Percentiles rank a stretch among this genome's conserved stretches.
phyloP scores from a whole-genome alignment of 2,113 vertebrate species.

The Albula glossodonta region DNA sequence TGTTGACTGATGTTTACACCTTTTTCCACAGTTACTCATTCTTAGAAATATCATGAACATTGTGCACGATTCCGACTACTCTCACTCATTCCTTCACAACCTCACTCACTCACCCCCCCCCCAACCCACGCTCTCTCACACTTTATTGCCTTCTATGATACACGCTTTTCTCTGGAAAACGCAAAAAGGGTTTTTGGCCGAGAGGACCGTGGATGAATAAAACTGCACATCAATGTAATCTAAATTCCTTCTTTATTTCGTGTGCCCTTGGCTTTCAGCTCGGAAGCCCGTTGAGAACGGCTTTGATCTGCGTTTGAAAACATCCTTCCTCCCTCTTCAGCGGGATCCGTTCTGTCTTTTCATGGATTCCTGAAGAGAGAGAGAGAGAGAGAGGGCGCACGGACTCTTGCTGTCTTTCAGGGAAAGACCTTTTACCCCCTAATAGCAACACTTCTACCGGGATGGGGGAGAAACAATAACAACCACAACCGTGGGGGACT shows the following conservation, averaged over 20 bases:
- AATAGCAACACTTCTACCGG: background rate
- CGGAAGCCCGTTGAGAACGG: background rate
- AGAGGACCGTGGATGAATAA: background rate
- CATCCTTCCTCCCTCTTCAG: background rate
- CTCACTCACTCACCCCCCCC: too few species aligned
- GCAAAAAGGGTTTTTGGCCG: background rate
- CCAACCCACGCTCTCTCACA: too few species aligned
- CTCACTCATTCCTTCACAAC: too few species aligned
- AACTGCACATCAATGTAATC: background rate
- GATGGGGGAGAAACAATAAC: background rate
- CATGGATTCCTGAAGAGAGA: too few species aligned
- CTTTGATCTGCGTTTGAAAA: background rate
- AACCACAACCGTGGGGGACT: background rate
- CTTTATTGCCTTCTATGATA: background rate
- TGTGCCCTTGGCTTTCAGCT: background rate
- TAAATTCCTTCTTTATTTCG: background rate
- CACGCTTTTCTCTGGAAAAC: background rate
- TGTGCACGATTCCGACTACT: too few species aligned
- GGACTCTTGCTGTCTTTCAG: background rate
- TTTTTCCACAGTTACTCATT: too few species aligned
- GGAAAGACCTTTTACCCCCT: background rate
- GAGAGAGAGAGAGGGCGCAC: background rate
- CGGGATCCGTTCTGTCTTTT: too few species aligned
- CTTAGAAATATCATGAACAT: too few species aligned
- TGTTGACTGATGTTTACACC: too few species aligned